A percentile compares a stretch with the other conserved stretches of the same genome.
Evolutionary conservation across 2,113 vertebrate genomes (phyloP).

Genomic region (Semicossyphus pulcher): DNA sequence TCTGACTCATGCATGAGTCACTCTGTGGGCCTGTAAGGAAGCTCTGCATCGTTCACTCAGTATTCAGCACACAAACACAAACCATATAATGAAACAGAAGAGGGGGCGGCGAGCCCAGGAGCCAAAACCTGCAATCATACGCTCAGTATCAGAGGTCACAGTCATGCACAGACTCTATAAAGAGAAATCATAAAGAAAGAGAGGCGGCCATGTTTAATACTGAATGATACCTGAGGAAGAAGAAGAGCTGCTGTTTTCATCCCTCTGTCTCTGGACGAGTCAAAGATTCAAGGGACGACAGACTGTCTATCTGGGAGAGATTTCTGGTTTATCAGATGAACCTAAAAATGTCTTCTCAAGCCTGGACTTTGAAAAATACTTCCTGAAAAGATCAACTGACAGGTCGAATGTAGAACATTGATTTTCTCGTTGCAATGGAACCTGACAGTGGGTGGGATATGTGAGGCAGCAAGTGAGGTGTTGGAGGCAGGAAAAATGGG

Average conservation of each 20-base stretch:
- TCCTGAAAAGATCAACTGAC: too few relatives aligned
- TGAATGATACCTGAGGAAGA: constrained; percentile 7
- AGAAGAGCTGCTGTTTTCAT: not conserved
- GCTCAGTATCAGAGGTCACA: constrained; percentile 30
- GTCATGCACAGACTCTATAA: constrained; percentile 25
- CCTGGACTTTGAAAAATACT: too few relatives aligned
- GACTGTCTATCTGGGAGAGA: not conserved
- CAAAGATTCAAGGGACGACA: not conserved
- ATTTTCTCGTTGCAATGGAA: too few relatives aligned
- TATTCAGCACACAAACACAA: constrained; percentile 24
- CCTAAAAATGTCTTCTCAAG: too few relatives aligned
- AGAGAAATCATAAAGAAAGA: not conserved
- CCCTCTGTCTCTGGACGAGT: not conserved
- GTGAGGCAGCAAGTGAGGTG: too few relatives aligned
- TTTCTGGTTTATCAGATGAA: too few relatives aligned
- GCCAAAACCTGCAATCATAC: constrained; percentile 21
- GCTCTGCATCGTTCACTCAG: not conserved
- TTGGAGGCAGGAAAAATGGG: too few relatives aligned
- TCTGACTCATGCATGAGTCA: constrained; percentile 12
- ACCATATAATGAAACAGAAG: not conserved
- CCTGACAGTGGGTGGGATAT: too few relatives aligned
- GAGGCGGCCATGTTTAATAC: constrained; percentile 26
- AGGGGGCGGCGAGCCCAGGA: not conserved
- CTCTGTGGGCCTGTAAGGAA: not conserved
- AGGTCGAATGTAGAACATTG: too few relatives aligned